Base-by-base conservation (phyloP, 2,113 vertebrate genomes). In the Lophius piscatorius region DNA sequence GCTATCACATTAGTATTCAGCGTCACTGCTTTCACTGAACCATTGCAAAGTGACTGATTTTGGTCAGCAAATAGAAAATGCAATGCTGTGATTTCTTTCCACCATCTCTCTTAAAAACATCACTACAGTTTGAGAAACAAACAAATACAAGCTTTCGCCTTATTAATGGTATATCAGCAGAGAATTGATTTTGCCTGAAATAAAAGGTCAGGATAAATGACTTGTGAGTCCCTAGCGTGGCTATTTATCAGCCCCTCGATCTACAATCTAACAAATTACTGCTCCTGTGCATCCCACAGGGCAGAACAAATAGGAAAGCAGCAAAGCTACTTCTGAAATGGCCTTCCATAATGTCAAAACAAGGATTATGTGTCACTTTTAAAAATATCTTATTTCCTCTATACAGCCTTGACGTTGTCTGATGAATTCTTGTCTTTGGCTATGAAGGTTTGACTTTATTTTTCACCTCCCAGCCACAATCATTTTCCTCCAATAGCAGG, bases 191-290 rank as follows among this genome's bases (percentile, higher is more conserved):
- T 89, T 74, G 66, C 67, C 83, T 84, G 74, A 83, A 86, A 86
- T 89, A 82, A 92, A 92, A 92, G 88, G 88, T 92, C 87, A 90
- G 62, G 71, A 87, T 76, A 90, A 90, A 90, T 89, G 80, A 78
- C 82, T 83, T 81, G 83, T 81, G 83, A 84, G 85, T 55, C 34
- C 36, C 73, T 54, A 78, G 64, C 73, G 47, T 45, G 41, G 62
- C 78, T 74, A 78, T 88, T 81, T 88, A 87, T 91, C 87, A 88
- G 81, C 64, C n/a, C 68, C 55, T 74, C 77, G 63, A 57, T 82
- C 82, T 78, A 68, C 67, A 80, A 76, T 86, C 82, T 87, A 80
- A 87, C 86, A 88, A 90, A 90, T 83, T 65, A 76, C 64, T 66
- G 55, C 66, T 62, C 26, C 51, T 55, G 46, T 74, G 61, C 12